These are phyloP conservation scores for Tolmerus cingulatus DNA, from an alignment of 2,888 invertebrate species.

Conservation along the genomic window DNA sequence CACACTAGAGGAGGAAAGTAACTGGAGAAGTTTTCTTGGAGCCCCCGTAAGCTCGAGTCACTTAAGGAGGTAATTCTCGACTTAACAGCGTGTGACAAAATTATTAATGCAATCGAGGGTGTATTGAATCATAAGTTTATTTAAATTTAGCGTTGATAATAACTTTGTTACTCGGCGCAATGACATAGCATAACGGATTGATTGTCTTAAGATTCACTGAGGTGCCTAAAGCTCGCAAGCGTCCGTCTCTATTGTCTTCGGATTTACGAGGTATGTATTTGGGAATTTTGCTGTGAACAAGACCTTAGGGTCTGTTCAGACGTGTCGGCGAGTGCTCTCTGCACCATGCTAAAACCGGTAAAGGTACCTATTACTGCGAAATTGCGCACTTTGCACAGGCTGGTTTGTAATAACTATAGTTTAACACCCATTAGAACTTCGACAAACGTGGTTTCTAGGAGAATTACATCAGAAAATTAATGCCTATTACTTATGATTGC, in stretches of 20 bases:
- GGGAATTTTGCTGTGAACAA: not conserved
- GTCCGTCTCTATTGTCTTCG: not conserved
- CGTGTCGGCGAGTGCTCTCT: not conserved
- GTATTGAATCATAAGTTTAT: conserved; percentile 14
- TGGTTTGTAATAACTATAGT: not conserved
- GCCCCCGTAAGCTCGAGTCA: not conserved
- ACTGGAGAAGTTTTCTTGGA: not conserved
- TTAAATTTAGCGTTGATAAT: conserved; percentile 18
- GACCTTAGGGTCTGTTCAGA: not conserved
- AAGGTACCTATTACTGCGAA: not conserved
- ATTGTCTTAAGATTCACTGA: not conserved
- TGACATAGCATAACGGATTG: conserved; percentile 3
- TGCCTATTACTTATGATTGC: not conserved
- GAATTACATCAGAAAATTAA: not conserved
- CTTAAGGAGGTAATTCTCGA: not conserved
- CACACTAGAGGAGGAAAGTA: not conserved
- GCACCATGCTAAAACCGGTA: not conserved
- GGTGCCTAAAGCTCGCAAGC: not conserved
- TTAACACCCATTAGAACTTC: not conserved
- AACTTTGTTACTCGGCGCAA: not conserved
- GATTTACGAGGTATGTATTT: not conserved
- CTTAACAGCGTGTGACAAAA: conserved; percentile 35
- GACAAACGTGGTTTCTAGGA: not conserved
- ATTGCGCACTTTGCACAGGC: not conserved
- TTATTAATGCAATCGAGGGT: conserved; percentile 8